These are phyloP conservation scores for Anagrus nilaparvatae DNA, from an alignment of 1,140 invertebrate genomes.

Conservation along the genomic window DNA sequence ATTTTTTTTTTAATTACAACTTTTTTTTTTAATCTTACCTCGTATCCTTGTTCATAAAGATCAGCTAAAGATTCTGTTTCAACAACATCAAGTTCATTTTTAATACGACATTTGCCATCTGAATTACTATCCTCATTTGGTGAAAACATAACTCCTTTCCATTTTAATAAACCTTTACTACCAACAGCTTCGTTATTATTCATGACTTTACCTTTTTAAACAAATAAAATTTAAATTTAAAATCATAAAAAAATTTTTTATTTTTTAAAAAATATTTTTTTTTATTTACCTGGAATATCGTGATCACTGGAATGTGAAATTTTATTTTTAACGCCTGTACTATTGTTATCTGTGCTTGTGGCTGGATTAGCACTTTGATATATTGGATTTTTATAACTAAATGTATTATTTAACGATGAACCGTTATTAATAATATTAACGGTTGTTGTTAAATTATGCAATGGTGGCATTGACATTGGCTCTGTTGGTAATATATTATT, in stretches of 20 bases:
- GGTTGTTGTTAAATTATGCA: slow-evolving; percentile 27
- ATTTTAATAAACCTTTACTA: slow-evolving; percentile 52
- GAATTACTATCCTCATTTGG: slow-evolving; percentile 45
- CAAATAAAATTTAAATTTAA: background rate
- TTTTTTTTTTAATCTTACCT: slow-evolving; percentile 28
- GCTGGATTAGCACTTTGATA: slow-evolving; percentile 64
- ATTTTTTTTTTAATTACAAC: too few relatives aligned
- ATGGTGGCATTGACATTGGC: slow-evolving; percentile 47
- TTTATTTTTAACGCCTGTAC: slow-evolving; percentile 28
- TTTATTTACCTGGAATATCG: slow-evolving; percentile 38
- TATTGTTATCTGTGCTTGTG: slow-evolving; percentile 13
- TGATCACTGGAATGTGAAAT: slow-evolving; percentile 36
- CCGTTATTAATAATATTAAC: too few relatives aligned
- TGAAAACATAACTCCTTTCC: slow-evolving; percentile 67
- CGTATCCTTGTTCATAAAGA: slow-evolving; percentile 31
- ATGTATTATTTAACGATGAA: slow-evolving; percentile 40
- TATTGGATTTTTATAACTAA: slow-evolving; percentile 60
- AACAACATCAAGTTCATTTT: slow-evolving; percentile 14
- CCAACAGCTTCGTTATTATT: slow-evolving; percentile 36
- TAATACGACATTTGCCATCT: slow-evolving; percentile 20
- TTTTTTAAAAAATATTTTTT: too few relatives aligned
- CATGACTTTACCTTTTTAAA: slow-evolving; percentile 28
- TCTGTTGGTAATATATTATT: slow-evolving; percentile 41
- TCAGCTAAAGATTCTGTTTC: slow-evolving; percentile 20
- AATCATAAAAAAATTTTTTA: background rate